A percentile compares a stretch with the other conserved stretches of the same genome.
Evolutionary conservation across 2,797 vertebrate species (phyloP).

Genomic region (Gallirallus australis): DNA sequence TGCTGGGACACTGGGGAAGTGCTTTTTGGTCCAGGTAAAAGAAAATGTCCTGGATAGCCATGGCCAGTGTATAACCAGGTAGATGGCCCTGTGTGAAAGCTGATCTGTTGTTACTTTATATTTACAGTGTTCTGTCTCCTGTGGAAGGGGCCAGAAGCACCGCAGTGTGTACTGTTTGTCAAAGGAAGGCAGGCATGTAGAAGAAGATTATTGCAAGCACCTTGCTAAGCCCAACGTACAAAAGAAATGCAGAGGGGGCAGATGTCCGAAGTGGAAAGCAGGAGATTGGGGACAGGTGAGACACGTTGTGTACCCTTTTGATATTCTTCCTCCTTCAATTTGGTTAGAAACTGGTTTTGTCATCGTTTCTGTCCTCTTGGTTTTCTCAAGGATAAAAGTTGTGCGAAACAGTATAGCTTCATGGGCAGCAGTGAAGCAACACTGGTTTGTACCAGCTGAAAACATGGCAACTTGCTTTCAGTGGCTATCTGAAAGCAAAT

Average conservation of each 20-base stretch:
- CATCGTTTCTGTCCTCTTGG: neutral
- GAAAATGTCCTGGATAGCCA: neutral
- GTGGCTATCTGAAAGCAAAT: neutral
- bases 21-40: neutral
- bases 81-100: constrained; percentile 7
- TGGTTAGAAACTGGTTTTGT: constrained; percentile 5
- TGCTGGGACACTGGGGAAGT: neutral
- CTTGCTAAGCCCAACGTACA: constrained; percentile 87
- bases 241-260: constrained; percentile 90
- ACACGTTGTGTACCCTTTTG: constrained; percentile 1
- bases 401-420: neutral
- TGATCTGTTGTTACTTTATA: constrained; percentile 77
- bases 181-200: constrained; percentile 85
- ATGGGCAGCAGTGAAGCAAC: neutral
- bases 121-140: constrained; percentile 93
- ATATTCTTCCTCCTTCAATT: neutral
- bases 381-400: neutral
- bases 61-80: neutral
- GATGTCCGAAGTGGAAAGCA: constrained; percentile 94
- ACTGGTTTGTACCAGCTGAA: neutral
- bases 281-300: constrained; percentile 94
- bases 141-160: constrained; percentile 91
- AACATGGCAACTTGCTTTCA: neutral
- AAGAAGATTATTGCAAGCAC: constrained; percentile 89
- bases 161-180: constrained; percentile 90